Conservation (phyloP, 2,888 invertebrate species). For the Patella ulyssiponensis region DNA sequence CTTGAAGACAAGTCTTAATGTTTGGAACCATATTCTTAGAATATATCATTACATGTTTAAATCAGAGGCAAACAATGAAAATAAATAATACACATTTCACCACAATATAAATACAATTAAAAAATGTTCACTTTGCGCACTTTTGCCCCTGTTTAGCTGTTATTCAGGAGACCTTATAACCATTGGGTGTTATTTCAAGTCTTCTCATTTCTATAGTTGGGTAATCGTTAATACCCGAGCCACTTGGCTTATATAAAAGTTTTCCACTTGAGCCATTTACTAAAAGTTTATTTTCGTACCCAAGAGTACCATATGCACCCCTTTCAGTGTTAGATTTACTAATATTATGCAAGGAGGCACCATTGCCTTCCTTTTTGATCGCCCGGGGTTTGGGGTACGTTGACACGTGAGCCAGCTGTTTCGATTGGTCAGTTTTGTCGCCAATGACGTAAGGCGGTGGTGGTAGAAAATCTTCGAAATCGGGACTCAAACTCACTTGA, state of each 20-base stretch:
- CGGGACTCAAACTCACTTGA: conserved; percentile 7
- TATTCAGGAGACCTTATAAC: too few species aligned
- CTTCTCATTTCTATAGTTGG: background rate
- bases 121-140: too few species aligned
- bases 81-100: too few species aligned
- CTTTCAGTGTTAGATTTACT: background rate
- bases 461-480: conserved; percentile 5
- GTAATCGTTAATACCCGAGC: background rate
- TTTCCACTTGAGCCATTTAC: background rate
- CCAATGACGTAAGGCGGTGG: background rate
- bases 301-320: background rate
- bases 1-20: too few species aligned
- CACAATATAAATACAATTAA: too few species aligned
- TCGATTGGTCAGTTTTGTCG: background rate
- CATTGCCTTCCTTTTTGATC: background rate
- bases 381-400: background rate
- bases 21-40: too few species aligned
- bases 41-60: too few species aligned
- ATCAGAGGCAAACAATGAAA: too few species aligned
- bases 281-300: background rate
- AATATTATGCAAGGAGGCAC: conserved; percentile 5
- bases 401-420: background rate
- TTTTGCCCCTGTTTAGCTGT: too few species aligned
- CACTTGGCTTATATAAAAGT: background rate
- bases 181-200: background rate